A percentile compares a stretch with the other conserved stretches of the same genome.
Conservation (phyloP, 1,140 invertebrate genomes). For the Druon quercuslanigerum region DNA sequence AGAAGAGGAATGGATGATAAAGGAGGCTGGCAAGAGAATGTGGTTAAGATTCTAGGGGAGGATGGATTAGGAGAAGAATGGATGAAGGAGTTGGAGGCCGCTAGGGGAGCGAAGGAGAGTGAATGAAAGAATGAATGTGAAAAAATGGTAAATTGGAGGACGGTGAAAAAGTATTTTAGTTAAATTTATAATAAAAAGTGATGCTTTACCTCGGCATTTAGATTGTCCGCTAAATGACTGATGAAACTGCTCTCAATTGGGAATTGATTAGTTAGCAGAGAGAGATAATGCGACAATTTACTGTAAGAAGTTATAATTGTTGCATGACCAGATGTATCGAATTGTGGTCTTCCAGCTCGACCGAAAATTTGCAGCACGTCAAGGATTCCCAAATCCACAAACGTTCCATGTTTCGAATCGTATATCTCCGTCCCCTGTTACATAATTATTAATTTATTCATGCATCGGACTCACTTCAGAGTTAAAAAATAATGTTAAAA, state of each 20-base stretch:
- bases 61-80: too few species aligned
- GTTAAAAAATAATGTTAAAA: too few species aligned
- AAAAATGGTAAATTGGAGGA: too few species aligned
- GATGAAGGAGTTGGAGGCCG: too few species aligned
- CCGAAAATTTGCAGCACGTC: constrained; percentile 99
- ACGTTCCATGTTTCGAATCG: constrained; percentile 95
- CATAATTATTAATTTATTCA: not conserved
- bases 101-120: too few species aligned
- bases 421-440: constrained; percentile 96
- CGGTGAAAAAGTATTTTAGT: too few species aligned
- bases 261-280: constrained; percentile 95
- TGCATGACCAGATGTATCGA: constrained; percentile 93
- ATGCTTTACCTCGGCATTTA: constrained; percentile 94
- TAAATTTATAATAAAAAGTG: not conserved
- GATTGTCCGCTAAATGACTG: constrained; percentile 93
- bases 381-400: constrained; percentile 96
- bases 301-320: constrained; percentile 96
- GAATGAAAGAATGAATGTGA: too few species aligned
- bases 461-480: too few species aligned
- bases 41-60: too few species aligned
- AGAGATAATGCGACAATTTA: constrained; percentile 95
- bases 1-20: too few species aligned
- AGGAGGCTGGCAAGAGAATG: too few species aligned
- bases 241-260: constrained; percentile 99
- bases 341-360: constrained; percentile 96